Evolutionary conservation across 1,140 invertebrate genomes (phyloP).

Genomic region (Oscheius sp.): DNA sequence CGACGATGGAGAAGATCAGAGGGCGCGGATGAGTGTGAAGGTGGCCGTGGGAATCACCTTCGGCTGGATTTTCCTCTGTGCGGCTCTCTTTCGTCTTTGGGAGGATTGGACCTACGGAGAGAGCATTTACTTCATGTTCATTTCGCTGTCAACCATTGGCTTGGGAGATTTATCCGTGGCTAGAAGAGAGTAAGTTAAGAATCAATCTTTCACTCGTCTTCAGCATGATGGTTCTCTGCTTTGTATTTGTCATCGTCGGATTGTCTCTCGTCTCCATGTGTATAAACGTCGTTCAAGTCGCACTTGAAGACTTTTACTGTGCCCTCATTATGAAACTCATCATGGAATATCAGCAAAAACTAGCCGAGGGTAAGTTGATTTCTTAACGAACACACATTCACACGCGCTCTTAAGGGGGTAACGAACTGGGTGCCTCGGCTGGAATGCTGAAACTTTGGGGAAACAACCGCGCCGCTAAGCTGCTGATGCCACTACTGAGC

Average conservation of each 20-base stretch:
- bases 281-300: conserved; percentile 59
- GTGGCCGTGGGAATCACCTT: conserved; percentile 53
- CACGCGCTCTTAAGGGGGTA: conserved; percentile 46
- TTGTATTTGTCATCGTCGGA: conserved; percentile 59
- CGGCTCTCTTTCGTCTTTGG: conserved; percentile 56
- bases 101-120: conserved; percentile 59
- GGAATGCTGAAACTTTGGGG: conserved; percentile 60
- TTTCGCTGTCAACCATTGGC: conserved; percentile 53
- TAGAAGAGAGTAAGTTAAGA: conserved; percentile 46
- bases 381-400: not conserved
- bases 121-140: conserved; percentile 59
- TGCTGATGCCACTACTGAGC: conserved; percentile 55
- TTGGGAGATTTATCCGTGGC: conserved; percentile 53
- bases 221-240: conserved; percentile 58
- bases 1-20: conserved; percentile 21
- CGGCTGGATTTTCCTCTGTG: conserved; percentile 60
- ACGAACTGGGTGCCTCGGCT: conserved; percentile 56
- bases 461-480: conserved; percentile 53
- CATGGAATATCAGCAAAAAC: conserved; percentile 58
- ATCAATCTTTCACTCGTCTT: conserved; percentile 10
- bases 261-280: conserved; percentile 58
- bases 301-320: conserved; percentile 57
- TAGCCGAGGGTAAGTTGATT: conserved; percentile 46
- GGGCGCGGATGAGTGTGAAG: conserved; percentile 50
- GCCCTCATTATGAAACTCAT: conserved; percentile 56